Evolutionary conservation across 2,797 vertebrate genomes (phyloP), one percentile per base, ranked within the genome.

Genomic region (Coluber constrictor): DNA sequence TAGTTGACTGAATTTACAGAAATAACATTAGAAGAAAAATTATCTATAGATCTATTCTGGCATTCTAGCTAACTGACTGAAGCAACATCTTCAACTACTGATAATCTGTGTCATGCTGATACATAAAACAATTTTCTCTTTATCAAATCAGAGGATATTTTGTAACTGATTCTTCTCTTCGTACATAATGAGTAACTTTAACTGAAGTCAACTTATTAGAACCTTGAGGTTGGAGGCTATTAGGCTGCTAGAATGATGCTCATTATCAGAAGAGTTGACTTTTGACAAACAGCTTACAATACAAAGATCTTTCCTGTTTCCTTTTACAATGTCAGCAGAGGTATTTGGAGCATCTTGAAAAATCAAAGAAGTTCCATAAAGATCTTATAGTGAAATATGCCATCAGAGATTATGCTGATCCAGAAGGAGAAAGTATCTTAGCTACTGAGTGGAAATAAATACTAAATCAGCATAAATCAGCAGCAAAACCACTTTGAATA

Each of bases 261-360:
- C 37, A 91, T 91, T 93, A 91, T 88, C 55, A 90, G 55, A 94
- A 74, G 93, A 86, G 74, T 37, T 91, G 61, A 59, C 90, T 59
- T 89, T n/a, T 91, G 54, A 94, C 86, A 61, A 91, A 91, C 55
- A 91, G 90, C 87, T 93, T 90, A 91, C 56, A 87, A 92, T 90
- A 91, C 56, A 87, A 92, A 79, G 91, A 89, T 91, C 90, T 88
- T 94, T 43, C 47, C 91, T 91, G 13, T 90, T 95, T 94, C 86
- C 55, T 94, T 92, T 93, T 93, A 88, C 79, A 60, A 88, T 92
- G 93, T 92, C 89, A 90, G 92, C 90, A 91, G 94, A 89, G 86
- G 90, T 90, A 94, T 94, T 92, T 90, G 92, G 92, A 91, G 90
- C 90, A 87, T 87, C 87, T 61, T 93, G 74, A 86, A 70, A 89